A percentile compares a stretch with the other conserved stretches of the same genome.
Evolutionary conservation across 2,888 invertebrate species (phyloP).

Genomic region (Lymantria dispar): DNA sequence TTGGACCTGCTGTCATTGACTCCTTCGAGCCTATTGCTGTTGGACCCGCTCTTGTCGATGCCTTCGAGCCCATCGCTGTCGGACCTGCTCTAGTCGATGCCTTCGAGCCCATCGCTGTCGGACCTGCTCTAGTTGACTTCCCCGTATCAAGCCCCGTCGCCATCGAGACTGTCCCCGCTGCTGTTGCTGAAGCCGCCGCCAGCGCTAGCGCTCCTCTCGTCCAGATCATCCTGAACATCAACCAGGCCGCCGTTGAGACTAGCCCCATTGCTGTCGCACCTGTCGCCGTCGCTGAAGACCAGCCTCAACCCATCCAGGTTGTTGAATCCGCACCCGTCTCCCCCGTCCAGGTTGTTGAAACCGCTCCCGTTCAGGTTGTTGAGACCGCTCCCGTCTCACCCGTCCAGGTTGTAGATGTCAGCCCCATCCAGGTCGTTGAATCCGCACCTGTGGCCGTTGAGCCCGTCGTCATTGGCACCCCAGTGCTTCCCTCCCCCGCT

Average conservation of each 20-base stretch:
- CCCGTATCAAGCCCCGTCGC: constrained; percentile 17
- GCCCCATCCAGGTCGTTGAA: constrained; percentile 24
- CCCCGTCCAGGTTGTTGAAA: constrained; percentile 4
- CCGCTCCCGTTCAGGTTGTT: constrained; percentile 9
- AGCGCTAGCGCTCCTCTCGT: constrained; percentile 15
- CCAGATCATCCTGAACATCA: constrained; percentile 21
- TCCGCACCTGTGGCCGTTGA: constrained; percentile 12
- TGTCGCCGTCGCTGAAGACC: background rate
- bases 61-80: constrained; percentile 13
- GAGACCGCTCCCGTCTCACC: constrained; percentile 38
- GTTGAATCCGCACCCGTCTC: background rate
- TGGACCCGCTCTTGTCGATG: constrained; percentile 13
- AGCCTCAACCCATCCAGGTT: constrained; percentile 1
- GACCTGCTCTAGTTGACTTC: constrained; percentile 8
- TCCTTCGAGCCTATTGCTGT: constrained; percentile 16
- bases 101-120: constrained; percentile 8
- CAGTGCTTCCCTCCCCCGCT: constrained; percentile 34
- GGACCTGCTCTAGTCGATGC: constrained; percentile 3
- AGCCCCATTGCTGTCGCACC: constrained; percentile 11
- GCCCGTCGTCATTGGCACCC: constrained; percentile 18
- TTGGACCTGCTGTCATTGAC: constrained; percentile 22
- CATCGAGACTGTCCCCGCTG: constrained; percentile 7
- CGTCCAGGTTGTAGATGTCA: constrained; percentile 24
- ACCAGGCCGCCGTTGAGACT: constrained; percentile 10
- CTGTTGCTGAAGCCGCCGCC: background rate